A percentile compares a stretch with the other conserved stretches of the same genome.
These are phyloP conservation scores for Tarsius wallacei DNA, from an alignment of 2,797 vertebrate species.

Conservation along the genomic window DNA sequence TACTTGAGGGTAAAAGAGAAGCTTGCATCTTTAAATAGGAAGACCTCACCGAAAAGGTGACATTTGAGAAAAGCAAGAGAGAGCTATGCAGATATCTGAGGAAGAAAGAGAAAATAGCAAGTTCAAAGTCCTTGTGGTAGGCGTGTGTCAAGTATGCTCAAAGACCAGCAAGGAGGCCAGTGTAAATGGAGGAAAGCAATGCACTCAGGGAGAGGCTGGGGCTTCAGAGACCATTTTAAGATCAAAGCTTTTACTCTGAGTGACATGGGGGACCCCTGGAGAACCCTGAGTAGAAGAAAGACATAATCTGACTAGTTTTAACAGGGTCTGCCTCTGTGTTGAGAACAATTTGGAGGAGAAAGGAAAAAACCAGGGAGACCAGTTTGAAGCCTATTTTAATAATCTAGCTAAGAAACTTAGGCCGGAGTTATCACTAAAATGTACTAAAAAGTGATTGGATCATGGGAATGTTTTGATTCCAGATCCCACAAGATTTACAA, in stretches of 20 bases:
- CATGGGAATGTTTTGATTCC: not conserved
- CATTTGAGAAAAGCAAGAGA: not conserved
- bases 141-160: not conserved
- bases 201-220: accelerated
- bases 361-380: not conserved
- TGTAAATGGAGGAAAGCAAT: too few relatives aligned
- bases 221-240: not conserved
- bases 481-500: not conserved
- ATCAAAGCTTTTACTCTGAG: not conserved
- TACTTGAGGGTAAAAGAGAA: not conserved
- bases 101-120: not conserved
- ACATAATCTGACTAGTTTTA: not conserved
- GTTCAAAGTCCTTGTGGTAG: not conserved
- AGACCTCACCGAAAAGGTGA: not conserved
- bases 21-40: not conserved
- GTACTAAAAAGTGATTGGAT: not conserved
- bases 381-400: not conserved
- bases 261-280: not conserved
- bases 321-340: not conserved
- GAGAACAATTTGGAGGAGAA: not conserved
- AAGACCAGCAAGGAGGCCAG: not conserved
- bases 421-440: not conserved
- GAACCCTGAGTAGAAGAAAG: not conserved
- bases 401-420: not conserved
- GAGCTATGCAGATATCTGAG: not conserved